Evolutionary conservation across 1,140 invertebrate genomes (phyloP).

Genomic region (Paralvinella palmiformis): DNA sequence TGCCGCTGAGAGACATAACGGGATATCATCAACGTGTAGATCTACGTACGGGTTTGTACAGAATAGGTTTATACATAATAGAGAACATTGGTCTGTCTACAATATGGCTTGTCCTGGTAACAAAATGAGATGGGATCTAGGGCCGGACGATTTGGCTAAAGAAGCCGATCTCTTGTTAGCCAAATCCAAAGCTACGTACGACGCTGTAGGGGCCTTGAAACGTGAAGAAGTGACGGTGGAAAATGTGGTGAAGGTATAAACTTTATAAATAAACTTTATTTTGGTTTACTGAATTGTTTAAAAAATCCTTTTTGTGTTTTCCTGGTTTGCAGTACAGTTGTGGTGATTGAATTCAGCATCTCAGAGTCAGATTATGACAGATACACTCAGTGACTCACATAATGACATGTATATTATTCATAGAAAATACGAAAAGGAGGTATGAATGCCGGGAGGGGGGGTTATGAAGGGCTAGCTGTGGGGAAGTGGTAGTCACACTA

Average conservation of each 20-base stretch:
- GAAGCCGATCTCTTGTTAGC: slow-evolving; percentile 39
- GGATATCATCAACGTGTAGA: too few species aligned
- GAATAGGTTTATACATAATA: too few species aligned
- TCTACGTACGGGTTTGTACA: too few species aligned
- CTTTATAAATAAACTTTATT: not conserved
- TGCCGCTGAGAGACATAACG: too few species aligned
- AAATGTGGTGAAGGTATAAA: slow-evolving; percentile 48
- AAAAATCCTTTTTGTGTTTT: not conserved
- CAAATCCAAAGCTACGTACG: slow-evolving; percentile 42
- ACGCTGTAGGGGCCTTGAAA: slow-evolving; percentile 40
- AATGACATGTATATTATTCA: too few species aligned
- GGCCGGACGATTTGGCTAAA: slow-evolving; percentile 36
- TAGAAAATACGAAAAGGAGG: too few species aligned
- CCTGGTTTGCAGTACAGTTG: not conserved
- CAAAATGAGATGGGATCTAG: slow-evolving; percentile 36
- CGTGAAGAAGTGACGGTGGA: slow-evolving; percentile 43
- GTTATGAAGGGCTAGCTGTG: too few species aligned
- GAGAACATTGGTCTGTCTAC: too few species aligned
- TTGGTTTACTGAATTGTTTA: not conserved
- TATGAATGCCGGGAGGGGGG: too few species aligned
- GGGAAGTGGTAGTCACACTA: too few species aligned
- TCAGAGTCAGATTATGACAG: not conserved
- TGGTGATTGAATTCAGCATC: not conserved
- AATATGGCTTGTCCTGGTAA: slow-evolving; percentile 20
- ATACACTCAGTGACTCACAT: not conserved